Evolutionary conservation across 2,797 vertebrate genomes (phyloP).

Genomic region (Rhinoraja longicauda): DNA sequence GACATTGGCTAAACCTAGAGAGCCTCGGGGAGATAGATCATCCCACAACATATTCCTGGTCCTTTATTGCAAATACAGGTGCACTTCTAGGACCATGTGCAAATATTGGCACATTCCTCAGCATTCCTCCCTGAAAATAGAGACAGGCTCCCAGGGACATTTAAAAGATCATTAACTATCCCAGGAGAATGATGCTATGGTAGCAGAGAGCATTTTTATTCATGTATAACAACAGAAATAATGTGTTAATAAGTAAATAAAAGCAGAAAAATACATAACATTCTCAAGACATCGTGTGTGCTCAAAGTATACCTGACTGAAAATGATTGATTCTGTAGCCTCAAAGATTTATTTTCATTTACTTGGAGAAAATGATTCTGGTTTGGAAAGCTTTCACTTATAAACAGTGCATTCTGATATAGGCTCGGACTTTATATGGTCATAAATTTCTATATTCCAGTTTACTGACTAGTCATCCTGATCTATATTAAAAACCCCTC

Average conservation of each 20-base stretch:
- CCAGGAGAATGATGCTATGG: background rate
- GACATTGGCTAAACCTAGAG: background rate
- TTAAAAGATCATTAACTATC: background rate
- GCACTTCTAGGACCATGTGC: background rate
- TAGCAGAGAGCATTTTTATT: background rate
- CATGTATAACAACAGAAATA: background rate
- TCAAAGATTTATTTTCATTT: constrained; percentile 9
- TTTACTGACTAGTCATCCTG: constrained; percentile 32
- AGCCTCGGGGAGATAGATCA: background rate
- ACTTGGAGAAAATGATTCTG: too few species aligned
- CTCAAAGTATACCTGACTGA: background rate
- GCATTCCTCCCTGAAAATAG: background rate
- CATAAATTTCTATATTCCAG: background rate
- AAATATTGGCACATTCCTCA: background rate
- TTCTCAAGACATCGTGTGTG: background rate
- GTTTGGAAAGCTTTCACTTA: background rate
- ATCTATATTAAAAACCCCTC: background rate
- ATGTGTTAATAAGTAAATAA: constrained; percentile 5
- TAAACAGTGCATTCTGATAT: background rate
- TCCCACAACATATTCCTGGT: background rate
- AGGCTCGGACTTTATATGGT: background rate
- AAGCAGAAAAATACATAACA: background rate
- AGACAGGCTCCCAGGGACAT: background rate
- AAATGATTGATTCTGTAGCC: background rate
- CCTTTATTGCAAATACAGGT: background rate